Evolutionary conservation across 2,797 vertebrate species (phyloP).

Genomic region (Cottoperca gobio): DNA sequence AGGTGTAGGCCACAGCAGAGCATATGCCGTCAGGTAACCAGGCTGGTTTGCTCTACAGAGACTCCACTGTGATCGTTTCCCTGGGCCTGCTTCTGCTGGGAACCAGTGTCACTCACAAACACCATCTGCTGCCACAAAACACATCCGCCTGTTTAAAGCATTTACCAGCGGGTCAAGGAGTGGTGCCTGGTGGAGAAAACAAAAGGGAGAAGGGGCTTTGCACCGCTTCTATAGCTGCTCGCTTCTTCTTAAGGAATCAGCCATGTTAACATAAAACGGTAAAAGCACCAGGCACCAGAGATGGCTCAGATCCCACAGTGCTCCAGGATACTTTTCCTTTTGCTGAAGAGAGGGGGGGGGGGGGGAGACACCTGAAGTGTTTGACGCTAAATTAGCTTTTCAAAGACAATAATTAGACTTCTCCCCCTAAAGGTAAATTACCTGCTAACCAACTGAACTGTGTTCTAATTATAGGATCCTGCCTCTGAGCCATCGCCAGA

Average conservation of each 20-base stretch:
- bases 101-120: constrained; percentile 84
- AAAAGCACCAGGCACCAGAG: constrained; percentile 55
- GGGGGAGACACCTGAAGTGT: constrained; percentile 88
- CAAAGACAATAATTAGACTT: constrained; percentile 91
- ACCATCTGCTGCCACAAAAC: constrained; percentile 93
- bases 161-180: constrained; percentile 78
- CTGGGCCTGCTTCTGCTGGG: constrained; percentile 88
- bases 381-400: constrained; percentile 89
- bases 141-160: constrained; percentile 76
- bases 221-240: constrained; percentile 41
- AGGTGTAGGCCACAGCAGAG: constrained; percentile 88
- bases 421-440: constrained; percentile 88
- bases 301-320: constrained; percentile 58
- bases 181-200: constrained; percentile 62
- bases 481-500: constrained; percentile 80
- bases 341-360: constrained; percentile 80
- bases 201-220: constrained; percentile 38
- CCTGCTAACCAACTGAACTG: constrained; percentile 89
- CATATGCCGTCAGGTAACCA: constrained; percentile 85
- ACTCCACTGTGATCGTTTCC: constrained; percentile 82
- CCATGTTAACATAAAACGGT: constrained; percentile 71
- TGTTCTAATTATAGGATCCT: constrained; percentile 88
- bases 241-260: constrained; percentile 60
- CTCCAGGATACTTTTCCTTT: constrained; percentile 82
- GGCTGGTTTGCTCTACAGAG: constrained; percentile 82